Base-by-base conservation (phyloP, 2,888 invertebrate species). In the Timema cristinae region DNA sequence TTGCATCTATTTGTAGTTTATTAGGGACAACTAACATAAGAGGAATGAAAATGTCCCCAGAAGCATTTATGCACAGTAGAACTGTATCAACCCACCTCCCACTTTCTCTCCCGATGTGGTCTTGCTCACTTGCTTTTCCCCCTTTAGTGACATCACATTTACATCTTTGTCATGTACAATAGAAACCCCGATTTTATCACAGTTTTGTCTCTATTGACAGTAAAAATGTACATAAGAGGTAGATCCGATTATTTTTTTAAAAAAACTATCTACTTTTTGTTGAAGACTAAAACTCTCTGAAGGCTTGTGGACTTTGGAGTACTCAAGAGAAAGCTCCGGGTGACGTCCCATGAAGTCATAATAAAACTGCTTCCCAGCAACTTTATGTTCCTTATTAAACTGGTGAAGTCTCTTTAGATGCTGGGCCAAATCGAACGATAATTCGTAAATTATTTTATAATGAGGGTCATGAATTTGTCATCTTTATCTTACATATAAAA, bases 341-440 rank as follows among this genome's bases (percentile, higher is more conserved):
- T 52, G 52, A 52, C 32, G 63, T 7, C 47, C 63, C 63, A 8
- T 63, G 13, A 63, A 63, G 63, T 16, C 61, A 61, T 56, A 63
- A 63, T 32, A 63, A 63, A 63, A 63, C 32, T 63, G 63, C 63
- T 63, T 63, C 63, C 32, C 32, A n/a, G 63, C 32, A 63, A 13
- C 32, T 63, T 16, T 63, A 48, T 63, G 63, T 63, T 61, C 9
- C 11, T 63, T 32, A 1, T 63, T 32, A 63, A 63, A 63, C 63
- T 63, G 63, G 63, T 16, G 32, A 63, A n/a, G 52, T 52, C 9
- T 52, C 52, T 52, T 52, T 10, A 52, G 52, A 52, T 52, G 52
- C 11, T 52, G 11, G 52, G 11, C 52, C 52, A 52, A 52, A 52
- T 52, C 11, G 52, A 52, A 52, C 11, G 11, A 9, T 11, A 52